A percentile compares a stretch with the other conserved stretches of the same genome.
phyloP scores from a whole-genome alignment of 2,113 vertebrate species.

The Tauraco erythrolophus region DNA sequence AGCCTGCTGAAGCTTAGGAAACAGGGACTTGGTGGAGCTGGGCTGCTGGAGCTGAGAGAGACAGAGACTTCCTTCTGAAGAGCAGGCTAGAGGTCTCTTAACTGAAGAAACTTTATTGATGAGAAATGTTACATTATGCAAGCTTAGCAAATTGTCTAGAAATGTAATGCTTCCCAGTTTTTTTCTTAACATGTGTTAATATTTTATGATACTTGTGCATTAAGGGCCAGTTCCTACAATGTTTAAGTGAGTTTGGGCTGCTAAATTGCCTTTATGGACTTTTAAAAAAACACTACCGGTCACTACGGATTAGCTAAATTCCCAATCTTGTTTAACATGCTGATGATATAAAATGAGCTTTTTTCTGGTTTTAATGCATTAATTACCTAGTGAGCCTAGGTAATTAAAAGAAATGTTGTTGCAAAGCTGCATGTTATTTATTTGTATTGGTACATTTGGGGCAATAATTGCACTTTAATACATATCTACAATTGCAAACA shows the following conservation, averaged over 20 bases:
- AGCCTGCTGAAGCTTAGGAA: background rate
- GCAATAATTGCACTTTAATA: background rate
- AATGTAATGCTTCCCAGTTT: constrained; percentile 22
- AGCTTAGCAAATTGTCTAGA: constrained; percentile 35
- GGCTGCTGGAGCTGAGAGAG: background rate
- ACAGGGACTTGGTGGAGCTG: background rate
- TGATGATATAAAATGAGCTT: background rate
- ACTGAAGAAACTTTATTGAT: background rate
- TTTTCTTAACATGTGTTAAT: constrained; percentile 37
- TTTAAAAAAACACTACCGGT: background rate
- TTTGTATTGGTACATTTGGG: background rate
- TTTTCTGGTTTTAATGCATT: background rate
- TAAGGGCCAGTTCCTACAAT: constrained; percentile 4
- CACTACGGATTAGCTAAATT: background rate
- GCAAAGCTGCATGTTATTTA: background rate
- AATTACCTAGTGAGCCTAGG: background rate
- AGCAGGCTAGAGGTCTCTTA: background rate
- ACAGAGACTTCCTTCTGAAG: background rate
- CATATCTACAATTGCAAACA: background rate
- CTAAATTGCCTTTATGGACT: constrained; percentile 23
- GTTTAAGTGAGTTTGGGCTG: constrained; percentile 20
- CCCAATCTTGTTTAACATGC: background rate
- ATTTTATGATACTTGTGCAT: constrained; percentile 58
- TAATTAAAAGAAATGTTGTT: constrained; percentile 3
- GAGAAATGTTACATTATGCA: background rate